Evolutionary conservation across 1,140 invertebrate species (phyloP).

Genomic region (Ridgeia piscesae): DNA sequence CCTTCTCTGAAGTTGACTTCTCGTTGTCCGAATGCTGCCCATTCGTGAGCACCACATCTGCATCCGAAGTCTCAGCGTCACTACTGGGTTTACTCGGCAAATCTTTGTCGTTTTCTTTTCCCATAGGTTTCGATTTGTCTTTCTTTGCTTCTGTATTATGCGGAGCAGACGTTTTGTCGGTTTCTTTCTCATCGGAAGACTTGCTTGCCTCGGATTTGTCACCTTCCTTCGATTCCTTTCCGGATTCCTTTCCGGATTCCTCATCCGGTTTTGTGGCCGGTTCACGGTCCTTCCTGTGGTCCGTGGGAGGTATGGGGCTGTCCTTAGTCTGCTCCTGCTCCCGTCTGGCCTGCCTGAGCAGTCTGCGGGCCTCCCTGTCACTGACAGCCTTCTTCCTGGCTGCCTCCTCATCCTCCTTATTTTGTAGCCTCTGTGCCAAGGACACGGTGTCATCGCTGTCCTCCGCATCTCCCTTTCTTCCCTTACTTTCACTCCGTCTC

Average conservation of each 20-base stretch:
- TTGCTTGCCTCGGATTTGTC: not conserved
- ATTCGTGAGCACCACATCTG: not conserved
- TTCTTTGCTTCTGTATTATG: not conserved
- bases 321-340: not conserved
- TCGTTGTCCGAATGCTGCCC: not conserved
- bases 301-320: not conserved
- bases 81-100: not conserved
- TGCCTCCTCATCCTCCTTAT: conserved; percentile 9
- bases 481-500: not conserved
- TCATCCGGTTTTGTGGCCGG: not conserved
- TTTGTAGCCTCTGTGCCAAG: not conserved
- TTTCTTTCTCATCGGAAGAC: not conserved
- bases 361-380: conserved; percentile 1
- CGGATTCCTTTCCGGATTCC: not conserved
- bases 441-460: too few relatives aligned
- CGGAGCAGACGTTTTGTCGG: not conserved
- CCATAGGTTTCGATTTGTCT: not conserved
- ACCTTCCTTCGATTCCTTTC: conserved; percentile 4
- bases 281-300: not conserved
- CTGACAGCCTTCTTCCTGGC: conserved; percentile 6
- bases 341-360: not conserved
- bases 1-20: not conserved
- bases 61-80: not conserved
- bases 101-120: not conserved
- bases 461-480: too few relatives aligned